These are phyloP conservation scores for Oenanthe melanoleuca DNA, from an alignment of 2,113 vertebrate genomes.

Conservation along the genomic window DNA sequence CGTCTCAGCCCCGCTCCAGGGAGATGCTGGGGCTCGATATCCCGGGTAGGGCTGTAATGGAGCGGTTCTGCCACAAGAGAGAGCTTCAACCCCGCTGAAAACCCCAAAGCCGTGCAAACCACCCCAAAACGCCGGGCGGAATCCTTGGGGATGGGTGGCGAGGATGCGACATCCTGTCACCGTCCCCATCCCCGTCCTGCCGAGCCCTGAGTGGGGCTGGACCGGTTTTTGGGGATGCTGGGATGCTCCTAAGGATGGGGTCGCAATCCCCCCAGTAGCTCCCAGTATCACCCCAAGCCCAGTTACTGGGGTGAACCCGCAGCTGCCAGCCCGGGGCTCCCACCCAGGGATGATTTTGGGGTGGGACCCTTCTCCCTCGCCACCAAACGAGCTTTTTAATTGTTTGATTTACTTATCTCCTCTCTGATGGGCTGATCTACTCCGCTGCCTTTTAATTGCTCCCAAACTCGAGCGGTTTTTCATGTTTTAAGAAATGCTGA, in stretches of 20 bases:
- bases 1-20: neutral
- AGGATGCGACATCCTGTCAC: neutral
- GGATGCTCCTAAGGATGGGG: neutral
- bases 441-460: conserved; percentile 85
- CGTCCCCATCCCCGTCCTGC: neutral
- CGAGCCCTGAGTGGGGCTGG: accelerated
- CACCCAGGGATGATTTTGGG: neutral
- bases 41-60: neutral
- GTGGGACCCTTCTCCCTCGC: neutral
- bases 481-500: conserved; percentile 91
- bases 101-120: accelerated
- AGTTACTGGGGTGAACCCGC: neutral
- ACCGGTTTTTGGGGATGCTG: neutral
- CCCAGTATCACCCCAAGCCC: neutral
- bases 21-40: accelerated
- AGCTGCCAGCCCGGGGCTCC: neutral
- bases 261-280: neutral
- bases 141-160: accelerated
- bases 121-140: accelerated
- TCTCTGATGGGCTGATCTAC: conserved; percentile 81
- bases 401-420: conserved; percentile 80
- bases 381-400: conserved; percentile 67
- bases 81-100: conserved; percentile 22
- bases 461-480: conserved; percentile 83
- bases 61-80: conserved; percentile 4